Evolutionary conservation across 2,888 invertebrate species (phyloP).

Genomic region (Heliconius ethilla): DNA sequence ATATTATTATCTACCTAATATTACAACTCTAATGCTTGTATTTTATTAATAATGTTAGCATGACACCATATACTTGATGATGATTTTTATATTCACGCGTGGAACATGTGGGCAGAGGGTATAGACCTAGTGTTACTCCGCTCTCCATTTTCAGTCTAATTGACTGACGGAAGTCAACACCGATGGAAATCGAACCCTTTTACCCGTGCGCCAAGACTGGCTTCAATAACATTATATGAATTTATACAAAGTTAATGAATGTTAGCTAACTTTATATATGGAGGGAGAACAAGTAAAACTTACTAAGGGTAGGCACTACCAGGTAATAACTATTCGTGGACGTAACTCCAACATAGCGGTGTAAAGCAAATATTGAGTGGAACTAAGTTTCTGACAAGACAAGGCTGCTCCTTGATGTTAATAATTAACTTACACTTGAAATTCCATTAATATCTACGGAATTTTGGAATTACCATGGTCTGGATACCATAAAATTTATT

Average conservation of each 20-base stretch:
- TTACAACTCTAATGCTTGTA: too few species aligned
- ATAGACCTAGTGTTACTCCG: not conserved
- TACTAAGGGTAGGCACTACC: constrained; percentile 55
- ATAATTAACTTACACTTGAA: constrained; percentile 61
- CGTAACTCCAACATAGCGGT: constrained; percentile 65
- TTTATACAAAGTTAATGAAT: constrained; percentile 42
- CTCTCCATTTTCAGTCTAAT: too few species aligned
- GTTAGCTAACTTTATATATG: constrained; percentile 62
- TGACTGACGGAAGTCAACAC: too few species aligned
- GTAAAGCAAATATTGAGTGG: constrained; percentile 72
- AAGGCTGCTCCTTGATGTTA: constrained; percentile 62
- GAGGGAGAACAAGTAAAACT: constrained; percentile 62
- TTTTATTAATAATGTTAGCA: too few species aligned
- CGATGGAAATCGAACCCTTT: not conserved
- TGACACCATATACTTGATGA: too few species aligned
- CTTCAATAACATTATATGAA: constrained; percentile 28
- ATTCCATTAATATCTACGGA: constrained; percentile 28
- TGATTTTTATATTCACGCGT: too few species aligned
- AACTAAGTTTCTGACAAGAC: constrained; percentile 66
- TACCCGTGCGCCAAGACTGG: too few species aligned
- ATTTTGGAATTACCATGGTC: not conserved
- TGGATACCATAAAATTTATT: not conserved
- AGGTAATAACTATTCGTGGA: constrained; percentile 53
- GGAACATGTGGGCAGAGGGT: not conserved
- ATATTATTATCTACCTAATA: too few species aligned